Conservation (phyloP, 2,888 invertebrate genomes). For the Taphrorychus bicolor region DNA sequence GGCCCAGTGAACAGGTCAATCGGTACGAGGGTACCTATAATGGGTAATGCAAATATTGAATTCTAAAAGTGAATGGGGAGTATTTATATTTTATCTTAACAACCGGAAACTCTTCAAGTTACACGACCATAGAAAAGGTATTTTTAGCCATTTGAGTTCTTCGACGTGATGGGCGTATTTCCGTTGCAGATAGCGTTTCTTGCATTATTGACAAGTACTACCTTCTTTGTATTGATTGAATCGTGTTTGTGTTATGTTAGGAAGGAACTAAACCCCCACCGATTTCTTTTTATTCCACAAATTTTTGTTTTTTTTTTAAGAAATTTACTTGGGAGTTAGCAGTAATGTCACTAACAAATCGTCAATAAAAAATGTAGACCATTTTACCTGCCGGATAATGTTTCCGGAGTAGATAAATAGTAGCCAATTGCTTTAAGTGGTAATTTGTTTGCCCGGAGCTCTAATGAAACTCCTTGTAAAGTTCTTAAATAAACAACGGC, state of each 20-base stretch:
- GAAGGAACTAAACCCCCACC: no score
- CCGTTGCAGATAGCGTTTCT: neutral
- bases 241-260: neutral
- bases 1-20: slow-evolving; percentile 24
- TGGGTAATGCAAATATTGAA: slow-evolving; percentile 27
- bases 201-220: no score
- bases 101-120: slow-evolving; percentile 29
- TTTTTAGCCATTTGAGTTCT: neutral
- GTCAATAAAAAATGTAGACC: neutral
- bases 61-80: slow-evolving; percentile 12
- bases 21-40: slow-evolving; percentile 5
- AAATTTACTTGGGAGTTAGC: no score
- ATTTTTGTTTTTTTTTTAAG: no score
- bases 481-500: no score
- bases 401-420: neutral
- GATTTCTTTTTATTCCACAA: no score
- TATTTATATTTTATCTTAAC: slow-evolving; percentile 29
- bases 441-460: neutral
- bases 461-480: neutral
- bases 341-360: neutral
- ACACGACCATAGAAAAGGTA: slow-evolving; percentile 12
- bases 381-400: neutral
- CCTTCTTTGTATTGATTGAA: neutral
- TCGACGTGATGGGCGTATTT: neutral
- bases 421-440: neutral